These are phyloP conservation scores for Agapetus fuscipes DNA, from an alignment of 2,888 invertebrate genomes.

Conservation along the genomic window DNA sequence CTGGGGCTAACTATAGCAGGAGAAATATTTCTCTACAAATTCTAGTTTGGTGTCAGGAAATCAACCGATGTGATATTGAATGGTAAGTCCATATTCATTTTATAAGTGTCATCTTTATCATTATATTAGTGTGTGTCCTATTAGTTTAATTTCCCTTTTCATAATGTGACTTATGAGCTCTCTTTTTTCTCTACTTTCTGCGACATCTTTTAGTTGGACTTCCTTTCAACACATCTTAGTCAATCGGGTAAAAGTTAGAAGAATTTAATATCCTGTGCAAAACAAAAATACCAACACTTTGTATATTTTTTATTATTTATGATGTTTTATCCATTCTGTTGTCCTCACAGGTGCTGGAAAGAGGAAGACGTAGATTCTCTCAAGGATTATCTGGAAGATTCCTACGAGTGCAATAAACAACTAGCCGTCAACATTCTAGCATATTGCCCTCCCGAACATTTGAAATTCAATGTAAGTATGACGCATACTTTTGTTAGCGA, in stretches of 20 bases:
- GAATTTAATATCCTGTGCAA: too few species aligned
- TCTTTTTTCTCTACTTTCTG: too few species aligned
- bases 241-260: too few species aligned
- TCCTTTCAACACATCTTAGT: too few species aligned
- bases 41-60: conserved; percentile 32
- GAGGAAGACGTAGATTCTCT: conserved; percentile 35
- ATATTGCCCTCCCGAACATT: conserved; percentile 4
- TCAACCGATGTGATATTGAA: conserved; percentile 21
- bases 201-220: too few species aligned
- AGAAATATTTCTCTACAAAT: conserved; percentile 49
- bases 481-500: not conserved
- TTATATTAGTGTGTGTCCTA: too few species aligned
- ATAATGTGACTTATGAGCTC: too few species aligned
- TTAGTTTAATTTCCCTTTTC: too few species aligned
- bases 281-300: too few species aligned
- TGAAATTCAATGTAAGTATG: conserved; percentile 9
- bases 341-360: conserved; percentile 30
- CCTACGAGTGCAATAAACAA: conserved; percentile 68
- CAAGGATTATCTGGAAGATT: conserved; percentile 54
- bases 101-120: too few species aligned
- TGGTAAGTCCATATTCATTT: conserved; percentile 6
- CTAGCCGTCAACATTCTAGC: conserved; percentile 49
- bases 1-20: conserved; percentile 53
- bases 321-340: not conserved
- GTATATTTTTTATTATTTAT: too few species aligned